Conservation (phyloP, 2,888 invertebrate species). For the Atrina japonica region DNA sequence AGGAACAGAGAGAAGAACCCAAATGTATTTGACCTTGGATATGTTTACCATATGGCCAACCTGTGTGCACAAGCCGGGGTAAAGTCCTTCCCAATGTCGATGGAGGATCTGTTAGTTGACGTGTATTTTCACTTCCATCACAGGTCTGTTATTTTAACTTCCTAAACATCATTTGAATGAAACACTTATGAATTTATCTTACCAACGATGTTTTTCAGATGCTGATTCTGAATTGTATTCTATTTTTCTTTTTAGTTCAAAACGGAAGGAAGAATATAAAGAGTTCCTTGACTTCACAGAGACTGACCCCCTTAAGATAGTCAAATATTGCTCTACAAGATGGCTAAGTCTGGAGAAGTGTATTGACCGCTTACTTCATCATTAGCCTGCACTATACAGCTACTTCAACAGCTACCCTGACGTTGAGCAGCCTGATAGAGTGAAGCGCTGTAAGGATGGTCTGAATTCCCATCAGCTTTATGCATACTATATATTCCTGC, state of each 20-base stretch:
- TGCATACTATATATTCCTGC: slow-evolving; percentile 37
- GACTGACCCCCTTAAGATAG: slow-evolving; percentile 40
- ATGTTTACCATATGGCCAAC: slow-evolving; percentile 43
- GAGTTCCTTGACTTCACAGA: slow-evolving; percentile 45
- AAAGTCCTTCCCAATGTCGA: slow-evolving; percentile 37
- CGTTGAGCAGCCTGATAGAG: slow-evolving; percentile 23
- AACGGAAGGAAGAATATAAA: slow-evolving; percentile 41
- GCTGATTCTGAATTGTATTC: too few relatives aligned
- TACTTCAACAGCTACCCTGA: slow-evolving; percentile 35
- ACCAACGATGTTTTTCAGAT: too few relatives aligned
- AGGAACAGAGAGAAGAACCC: slow-evolving; percentile 21
- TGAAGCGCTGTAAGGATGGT: slow-evolving; percentile 13
- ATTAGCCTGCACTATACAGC: slow-evolving; percentile 31
- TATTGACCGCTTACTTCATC: slow-evolving; percentile 21
- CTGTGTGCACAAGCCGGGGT: slow-evolving; percentile 28
- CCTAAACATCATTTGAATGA: too few relatives aligned
- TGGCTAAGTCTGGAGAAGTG: slow-evolving; percentile 38
- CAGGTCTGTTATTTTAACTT: neutral
- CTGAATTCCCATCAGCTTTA: slow-evolving; percentile 10
- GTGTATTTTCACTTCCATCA: slow-evolving; percentile 40
- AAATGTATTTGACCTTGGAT: slow-evolving; percentile 37
- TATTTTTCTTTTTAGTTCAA: slow-evolving; percentile 28
- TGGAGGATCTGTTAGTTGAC: slow-evolving; percentile 44
- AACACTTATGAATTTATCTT: too few relatives aligned
- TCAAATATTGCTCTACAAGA: slow-evolving; percentile 43